Base-by-base conservation (phyloP, 2,797 vertebrate species). In the Pelochelys cantorii region DNA sequence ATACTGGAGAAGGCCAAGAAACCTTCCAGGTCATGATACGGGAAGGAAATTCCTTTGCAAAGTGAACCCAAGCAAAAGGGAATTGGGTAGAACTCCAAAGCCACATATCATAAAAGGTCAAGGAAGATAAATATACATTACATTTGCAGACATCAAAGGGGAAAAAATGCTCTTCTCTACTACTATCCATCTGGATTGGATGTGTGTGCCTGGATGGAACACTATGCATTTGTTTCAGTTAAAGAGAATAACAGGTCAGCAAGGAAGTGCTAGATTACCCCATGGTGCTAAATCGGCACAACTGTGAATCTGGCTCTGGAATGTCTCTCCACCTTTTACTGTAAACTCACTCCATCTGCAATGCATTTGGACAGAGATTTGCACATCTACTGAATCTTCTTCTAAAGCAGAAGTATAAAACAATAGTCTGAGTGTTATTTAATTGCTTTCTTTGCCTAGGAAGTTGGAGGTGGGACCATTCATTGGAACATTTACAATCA, bases 141-240 rank as follows among this genome's bases (percentile, higher is more conserved):
- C 42, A 79, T 56, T 81, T 77, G 85, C 4, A 54, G 48, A 25
- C 2, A 0, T 56, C 52, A 83, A 11, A 71, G 25, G 93, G 54
- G 56, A 95, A 8, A 90, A 90, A 13, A 54, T 31, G 62, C 37
- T 7, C 81, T 88, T 93, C 86, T 62, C 31, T 87, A 77, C 29
- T 85, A 88, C 65, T 29, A 23, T 52, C 20, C 89, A 79, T 0
- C 0, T 5, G 59, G 37, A 91, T 23, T 52, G 22, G 13, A 86
- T 78, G 71, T 4, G 65, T 71, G 56, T n/a, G 34, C 34, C 80
- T 82, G 23, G 1, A 0, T 75, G 52, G 77, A 88, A 79, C 1
- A 0, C 20, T 2, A 74, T 77, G 80, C 15, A n/a, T 20, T 62
- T 54, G 25, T 34, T 60, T 11, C 59, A 86, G 79, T 71, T 89